Evolutionary conservation across 2,888 invertebrate species (phyloP), one percentile per base, ranked within the genome.

Genomic region (Patella depressa): DNA sequence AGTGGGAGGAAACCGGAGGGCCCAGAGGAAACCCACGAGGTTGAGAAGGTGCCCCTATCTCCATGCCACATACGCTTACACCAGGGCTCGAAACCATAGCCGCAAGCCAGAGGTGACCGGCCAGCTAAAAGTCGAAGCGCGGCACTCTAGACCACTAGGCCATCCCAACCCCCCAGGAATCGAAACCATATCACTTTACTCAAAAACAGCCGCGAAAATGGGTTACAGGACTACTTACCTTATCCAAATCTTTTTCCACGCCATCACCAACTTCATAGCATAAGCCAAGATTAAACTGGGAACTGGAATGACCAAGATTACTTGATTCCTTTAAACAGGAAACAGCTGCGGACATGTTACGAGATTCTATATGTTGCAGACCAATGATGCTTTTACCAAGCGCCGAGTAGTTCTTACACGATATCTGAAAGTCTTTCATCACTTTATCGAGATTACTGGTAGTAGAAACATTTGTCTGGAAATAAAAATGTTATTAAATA

Each of bases 261-360:
- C 95, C 95, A 77, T 94, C 89, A 0, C 95, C 95, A 85, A 93
- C 92, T 90, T 95, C 95, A 90, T 95, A 94, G 87, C 95, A 95
- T 53, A 95, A 87, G 2, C 94, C 95, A 80, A 95, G 92, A 88
- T 95, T 95, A 86, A 94, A 95, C 80, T 94, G 92, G 55, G 95
- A 95, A 73, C 88, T 87, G 45, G 84, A 79, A 75, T 89, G 85
- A 1, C 87, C 93, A 86, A 88, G 82, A 53, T 90, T 89, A 82
- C 92, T 90, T 53, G 88, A 84, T 53, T 85, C 83, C 45, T 81
- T 75, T 84, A 88, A 85, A 71, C 85, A 83, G 34, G 80, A 59
- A 2, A 84, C 82, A 14, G 89, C 89, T 15, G 78, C 73, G 24
- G 79, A 79, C 82, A 86, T 80, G 75, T 88, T 80, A 14, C 87